These are phyloP conservation scores for Sorex maritimensis DNA, from an alignment of 2,797 vertebrate species.

Conservation along the genomic window DNA sequence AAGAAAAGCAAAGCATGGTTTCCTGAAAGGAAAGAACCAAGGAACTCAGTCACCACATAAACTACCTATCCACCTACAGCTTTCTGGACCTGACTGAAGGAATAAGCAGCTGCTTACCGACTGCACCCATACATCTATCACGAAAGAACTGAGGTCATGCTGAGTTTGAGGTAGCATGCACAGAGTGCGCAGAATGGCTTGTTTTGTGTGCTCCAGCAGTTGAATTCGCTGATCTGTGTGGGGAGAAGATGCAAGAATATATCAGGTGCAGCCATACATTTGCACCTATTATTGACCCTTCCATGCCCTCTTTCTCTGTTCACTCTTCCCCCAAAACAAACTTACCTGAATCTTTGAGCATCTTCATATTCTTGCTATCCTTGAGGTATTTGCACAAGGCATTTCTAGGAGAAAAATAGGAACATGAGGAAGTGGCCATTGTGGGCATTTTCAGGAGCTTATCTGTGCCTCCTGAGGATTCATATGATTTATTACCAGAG, in stretches of 20 bases:
- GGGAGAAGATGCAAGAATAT: not conserved
- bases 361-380: conserved; percentile 45
- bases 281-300: not conserved
- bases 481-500: not conserved
- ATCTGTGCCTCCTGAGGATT: not conserved
- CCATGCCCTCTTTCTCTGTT: no score
- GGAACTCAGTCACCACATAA: not conserved
- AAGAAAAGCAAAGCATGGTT: conserved; percentile 69
- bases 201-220: conserved; percentile 51
- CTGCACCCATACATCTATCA: conserved; percentile 29
- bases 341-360: not conserved
- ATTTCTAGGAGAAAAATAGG: conserved; percentile 59
- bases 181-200: not conserved
- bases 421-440: not conserved
- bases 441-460: not conserved
- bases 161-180: conserved; percentile 57
- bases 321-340: not conserved
- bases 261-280: not conserved
- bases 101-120: conserved; percentile 38
- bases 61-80: not conserved
- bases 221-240: not conserved
- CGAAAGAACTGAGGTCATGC: conserved; percentile 44
- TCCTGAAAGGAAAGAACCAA: conserved; percentile 60
- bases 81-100: not conserved
- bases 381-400: conserved; percentile 5